A percentile compares a stretch with the other conserved stretches of the same genome.
These are phyloP conservation scores for Odontothrips loti DNA, from an alignment of 2,888 invertebrate genomes.

Conservation along the genomic window DNA sequence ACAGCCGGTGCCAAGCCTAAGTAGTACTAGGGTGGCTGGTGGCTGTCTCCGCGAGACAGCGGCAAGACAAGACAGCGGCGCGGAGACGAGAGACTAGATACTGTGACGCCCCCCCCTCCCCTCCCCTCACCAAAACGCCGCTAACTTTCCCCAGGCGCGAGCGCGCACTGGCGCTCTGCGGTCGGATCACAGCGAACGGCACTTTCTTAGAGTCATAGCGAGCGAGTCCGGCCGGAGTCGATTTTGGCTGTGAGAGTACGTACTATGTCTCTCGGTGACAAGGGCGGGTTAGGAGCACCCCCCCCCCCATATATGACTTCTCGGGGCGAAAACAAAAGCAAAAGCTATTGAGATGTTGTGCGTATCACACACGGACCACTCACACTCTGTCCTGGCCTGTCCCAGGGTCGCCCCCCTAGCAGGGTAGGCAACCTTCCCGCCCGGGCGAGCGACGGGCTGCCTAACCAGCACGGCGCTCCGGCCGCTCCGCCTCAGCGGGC, in stretches of 20 bases:
- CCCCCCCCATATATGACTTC: too few species aligned
- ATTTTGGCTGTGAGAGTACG: too few species aligned
- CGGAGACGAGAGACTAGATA: not conserved
- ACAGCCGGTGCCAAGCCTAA: too few species aligned
- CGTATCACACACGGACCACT: too few species aligned
- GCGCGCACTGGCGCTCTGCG: not conserved
- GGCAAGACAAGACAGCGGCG: not conserved
- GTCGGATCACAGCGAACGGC: not conserved
- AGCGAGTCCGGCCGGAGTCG: not conserved
- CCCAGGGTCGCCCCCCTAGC: too few species aligned
- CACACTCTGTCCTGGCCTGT: too few species aligned
- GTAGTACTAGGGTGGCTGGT: too few species aligned
- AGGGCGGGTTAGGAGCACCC: too few species aligned
- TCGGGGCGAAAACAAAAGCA: too few species aligned
- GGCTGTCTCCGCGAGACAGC: too few species aligned
- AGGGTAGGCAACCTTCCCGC: not conserved
- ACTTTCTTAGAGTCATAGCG: conserved; percentile 3
- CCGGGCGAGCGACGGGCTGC: not conserved
- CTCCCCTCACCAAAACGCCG: not conserved
- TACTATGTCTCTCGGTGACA: too few species aligned
- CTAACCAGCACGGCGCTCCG: not conserved
- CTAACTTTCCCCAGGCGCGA: not conserved
- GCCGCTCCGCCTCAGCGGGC: not conserved
- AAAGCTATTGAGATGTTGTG: too few species aligned
- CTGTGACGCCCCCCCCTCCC: not conserved